Evolutionary conservation across 2,888 invertebrate species (phyloP), one percentile per base, ranked within the genome.

Genomic region (Notodonta ziczac): DNA sequence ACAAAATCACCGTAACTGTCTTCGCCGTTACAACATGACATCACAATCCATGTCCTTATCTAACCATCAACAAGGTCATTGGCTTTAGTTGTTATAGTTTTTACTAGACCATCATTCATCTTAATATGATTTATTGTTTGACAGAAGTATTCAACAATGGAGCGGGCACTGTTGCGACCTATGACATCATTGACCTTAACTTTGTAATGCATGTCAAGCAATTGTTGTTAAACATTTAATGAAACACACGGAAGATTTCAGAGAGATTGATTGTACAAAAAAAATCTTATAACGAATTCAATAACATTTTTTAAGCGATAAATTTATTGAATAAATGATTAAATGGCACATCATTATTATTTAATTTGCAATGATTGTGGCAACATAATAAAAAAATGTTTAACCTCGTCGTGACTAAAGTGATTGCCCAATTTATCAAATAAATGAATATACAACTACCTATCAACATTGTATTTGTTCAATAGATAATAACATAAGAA

Each of bases 151-250:
- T 78, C 70, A 81, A 87, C 83, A 87, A 89, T 81, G 80, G 81
- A 84, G 83, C 82, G 74, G 77, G 82, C 82, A 61, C 62, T 50
- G 59, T 57, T 65, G 46, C 86, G 86, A 91, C 87, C 88, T 89
- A 90, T 91, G 88, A 90, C 84, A 87, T 90, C 87, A 90, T 72
- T 76, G 77, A 76, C 81, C 83, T 84, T 77, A 81, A 64, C 57
- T 76, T 77, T 77, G 74, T 75, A 75, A 72, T 78, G 74, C 85
- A 81, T 86, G 83, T 83, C 84, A 83, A 78, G 84, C 76, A 82
- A 72, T 73, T 72, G 71, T 74, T 71, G 70, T 77, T 80, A 74
- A 70, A 73, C 70, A 70, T 79, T 74, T 69, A 70, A 75, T 69
- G 63, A 66, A 70, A 72, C 69, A 80, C 65, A 62, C 80, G 85